A percentile compares a stretch with the other conserved stretches of the same genome.
phyloP scores from a whole-genome alignment of 2,888 invertebrate species.

The Lingula anatina region DNA sequence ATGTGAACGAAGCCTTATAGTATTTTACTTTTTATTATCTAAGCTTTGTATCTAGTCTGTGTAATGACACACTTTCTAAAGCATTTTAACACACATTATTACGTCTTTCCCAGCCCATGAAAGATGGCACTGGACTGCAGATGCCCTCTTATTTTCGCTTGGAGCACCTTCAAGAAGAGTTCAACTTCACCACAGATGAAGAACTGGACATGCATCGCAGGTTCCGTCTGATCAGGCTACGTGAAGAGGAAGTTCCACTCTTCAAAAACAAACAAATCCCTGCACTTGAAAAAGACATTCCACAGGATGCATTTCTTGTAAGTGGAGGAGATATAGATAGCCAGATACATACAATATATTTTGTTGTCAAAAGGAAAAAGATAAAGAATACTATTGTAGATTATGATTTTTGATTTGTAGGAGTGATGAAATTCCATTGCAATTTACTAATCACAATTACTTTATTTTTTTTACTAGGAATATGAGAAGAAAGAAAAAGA shows the following conservation, averaged over 20 bases:
- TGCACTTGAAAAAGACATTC: constrained; percentile 60
- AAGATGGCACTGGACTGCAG: constrained; percentile 10
- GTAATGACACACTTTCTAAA: too few relatives aligned
- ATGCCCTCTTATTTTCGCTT: constrained; percentile 54
- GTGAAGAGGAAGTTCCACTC: constrained; percentile 63
- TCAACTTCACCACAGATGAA: constrained; percentile 60
- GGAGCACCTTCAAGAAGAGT: constrained; percentile 57
- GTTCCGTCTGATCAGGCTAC: constrained; percentile 60
- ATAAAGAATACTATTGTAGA: not conserved
- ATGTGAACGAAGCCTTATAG: too few relatives aligned
- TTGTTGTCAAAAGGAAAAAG: not conserved
- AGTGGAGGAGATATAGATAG: constrained; percentile 12
- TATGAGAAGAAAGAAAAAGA: constrained; percentile 44
- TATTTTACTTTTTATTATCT: not conserved
- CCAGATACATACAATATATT: not conserved
- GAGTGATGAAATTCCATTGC: not conserved
- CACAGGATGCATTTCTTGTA: constrained; percentile 46
- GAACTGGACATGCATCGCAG: constrained; percentile 58
- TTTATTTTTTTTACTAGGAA: constrained; percentile 24
- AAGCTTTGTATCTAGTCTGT: not conserved
- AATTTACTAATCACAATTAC: not conserved
- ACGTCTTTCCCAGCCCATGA: constrained; percentile 9
- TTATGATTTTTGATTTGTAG: not conserved
- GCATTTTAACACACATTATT: not conserved
- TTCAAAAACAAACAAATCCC: constrained; percentile 62